Evolutionary conservation across 2,113 vertebrate species (phyloP), one percentile per base, ranked within the genome.

Genomic region (Rhynchomys soricoides): DNA sequence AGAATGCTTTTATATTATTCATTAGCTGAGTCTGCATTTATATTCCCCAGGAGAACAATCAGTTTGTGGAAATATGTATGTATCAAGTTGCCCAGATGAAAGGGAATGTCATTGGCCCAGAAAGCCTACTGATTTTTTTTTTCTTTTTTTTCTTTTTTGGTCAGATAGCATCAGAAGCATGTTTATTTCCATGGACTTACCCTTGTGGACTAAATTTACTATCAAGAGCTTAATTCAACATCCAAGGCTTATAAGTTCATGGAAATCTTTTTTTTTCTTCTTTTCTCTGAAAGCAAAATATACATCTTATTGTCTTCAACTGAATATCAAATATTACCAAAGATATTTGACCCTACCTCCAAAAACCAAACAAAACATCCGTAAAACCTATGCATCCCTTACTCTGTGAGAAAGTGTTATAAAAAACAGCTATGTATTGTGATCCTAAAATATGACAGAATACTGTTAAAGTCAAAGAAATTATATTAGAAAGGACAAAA

Each of bases 311-410:
- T 94, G 68, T 95, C 93, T 93, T 95, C 19, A 6, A 31, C 78
- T 97, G 71, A 52, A 93, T 91, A 88, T 11, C 50, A 96, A 96
- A 91, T 96, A 94, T 91, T 96, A 90, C 89, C 71, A 17, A 94
- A 78, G 7, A 43, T 94, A 91, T 64, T 48, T 94, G 48, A 94
- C 31, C 24, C 85, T 89, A 93, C 34, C 43, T 96, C n/a, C 40
- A 66, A 40, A 37, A 13, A 10, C 43, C 37, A 43, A n/a, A 43
- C 5, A 77, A 94, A 68, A 64, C 17, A 86, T 17, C 17, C 29
- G 48, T 5, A 86, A 66, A 85, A 85, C 9, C 4, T 48, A 66
- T 57, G 22, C 77, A 93, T 89, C n/a, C 6, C 81, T 94, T 91
- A 55, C 5, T 59, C 7, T 59, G 37, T 92, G 64, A 59, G 40